phyloP scores from a whole-genome alignment of 2,113 vertebrate genomes.

The Pygoscelis adeliae region DNA sequence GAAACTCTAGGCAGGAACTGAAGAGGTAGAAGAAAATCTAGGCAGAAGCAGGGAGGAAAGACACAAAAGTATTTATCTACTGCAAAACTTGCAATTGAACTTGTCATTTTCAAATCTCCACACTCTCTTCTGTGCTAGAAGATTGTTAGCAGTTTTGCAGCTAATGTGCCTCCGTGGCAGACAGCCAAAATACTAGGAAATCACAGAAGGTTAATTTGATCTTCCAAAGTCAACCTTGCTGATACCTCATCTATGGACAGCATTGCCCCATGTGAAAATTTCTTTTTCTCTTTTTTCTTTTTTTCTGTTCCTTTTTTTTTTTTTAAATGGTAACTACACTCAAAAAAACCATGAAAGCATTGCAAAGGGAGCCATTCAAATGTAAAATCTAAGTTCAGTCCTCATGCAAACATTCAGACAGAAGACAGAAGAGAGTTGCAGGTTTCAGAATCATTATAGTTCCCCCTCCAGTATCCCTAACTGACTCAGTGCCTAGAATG shows the following conservation, averaged over 20 bases:
- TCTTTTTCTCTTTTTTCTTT: background rate
- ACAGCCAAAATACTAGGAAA: background rate
- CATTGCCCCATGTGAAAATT: background rate
- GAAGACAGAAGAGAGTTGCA: background rate
- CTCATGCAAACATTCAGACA: background rate
- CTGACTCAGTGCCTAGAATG: background rate
- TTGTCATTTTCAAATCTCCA: background rate
- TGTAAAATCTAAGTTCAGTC: background rate
- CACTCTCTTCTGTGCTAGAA: background rate
- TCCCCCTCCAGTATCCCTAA: background rate
- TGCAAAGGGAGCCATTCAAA: background rate
- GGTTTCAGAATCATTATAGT: background rate
- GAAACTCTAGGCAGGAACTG: background rate
- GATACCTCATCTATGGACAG: background rate
- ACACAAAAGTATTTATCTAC: background rate
- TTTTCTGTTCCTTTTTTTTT: too few relatives aligned
- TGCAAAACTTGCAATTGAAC: background rate
- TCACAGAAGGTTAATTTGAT: background rate
- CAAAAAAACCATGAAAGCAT: background rate
- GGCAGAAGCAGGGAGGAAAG: background rate
- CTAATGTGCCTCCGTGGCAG: fast-evolving
- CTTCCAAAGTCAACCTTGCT: background rate
- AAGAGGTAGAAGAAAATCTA: background rate
- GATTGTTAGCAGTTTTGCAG: background rate
- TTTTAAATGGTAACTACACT: background rate